A percentile compares a stretch with the other conserved stretches of the same genome.
These are phyloP conservation scores for Drosophila sechellia DNA, from an alignment of 1,140 invertebrate species.

Conservation along the genomic window DNA sequence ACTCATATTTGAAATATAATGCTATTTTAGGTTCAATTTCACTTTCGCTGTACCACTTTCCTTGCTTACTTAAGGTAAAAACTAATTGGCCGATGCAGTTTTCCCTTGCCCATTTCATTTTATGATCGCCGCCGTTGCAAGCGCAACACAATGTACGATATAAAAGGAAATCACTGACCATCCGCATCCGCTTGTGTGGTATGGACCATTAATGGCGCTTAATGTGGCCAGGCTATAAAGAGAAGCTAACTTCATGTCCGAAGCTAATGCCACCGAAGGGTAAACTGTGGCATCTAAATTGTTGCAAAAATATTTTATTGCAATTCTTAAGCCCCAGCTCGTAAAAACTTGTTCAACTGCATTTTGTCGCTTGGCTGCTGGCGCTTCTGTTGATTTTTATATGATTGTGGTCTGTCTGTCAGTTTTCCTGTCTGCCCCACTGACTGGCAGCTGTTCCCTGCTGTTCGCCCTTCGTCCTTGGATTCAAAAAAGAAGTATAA, in stretches of 20 bases:
- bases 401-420: slow-evolving; percentile 56
- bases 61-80: slow-evolving; percentile 36
- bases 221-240: slow-evolving; percentile 66
- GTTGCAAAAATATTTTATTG: slow-evolving; percentile 78
- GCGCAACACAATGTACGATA: slow-evolving; percentile 43
- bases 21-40: neutral
- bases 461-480: slow-evolving; percentile 23
- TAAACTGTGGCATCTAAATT: slow-evolving; percentile 70
- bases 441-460: slow-evolving; percentile 54
- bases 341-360: slow-evolving; percentile 74
- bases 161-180: slow-evolving; percentile 57
- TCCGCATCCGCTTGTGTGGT: slow-evolving; percentile 20
- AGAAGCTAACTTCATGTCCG: slow-evolving; percentile 62
- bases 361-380: slow-evolving; percentile 71
- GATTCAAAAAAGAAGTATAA: slow-evolving; percentile 2
- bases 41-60: no score
- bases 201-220: slow-evolving; percentile 68
- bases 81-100: slow-evolving; percentile 54
- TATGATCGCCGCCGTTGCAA: slow-evolving; percentile 21
- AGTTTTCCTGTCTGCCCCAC: slow-evolving; percentile 9
- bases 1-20: no score
- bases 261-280: slow-evolving; percentile 40
- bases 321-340: slow-evolving; percentile 61
- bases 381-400: slow-evolving; percentile 60
- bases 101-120: slow-evolving; percentile 33